Base-by-base conservation (phyloP, 2,888 invertebrate species). In the Muschampia plurimacula region DNA sequence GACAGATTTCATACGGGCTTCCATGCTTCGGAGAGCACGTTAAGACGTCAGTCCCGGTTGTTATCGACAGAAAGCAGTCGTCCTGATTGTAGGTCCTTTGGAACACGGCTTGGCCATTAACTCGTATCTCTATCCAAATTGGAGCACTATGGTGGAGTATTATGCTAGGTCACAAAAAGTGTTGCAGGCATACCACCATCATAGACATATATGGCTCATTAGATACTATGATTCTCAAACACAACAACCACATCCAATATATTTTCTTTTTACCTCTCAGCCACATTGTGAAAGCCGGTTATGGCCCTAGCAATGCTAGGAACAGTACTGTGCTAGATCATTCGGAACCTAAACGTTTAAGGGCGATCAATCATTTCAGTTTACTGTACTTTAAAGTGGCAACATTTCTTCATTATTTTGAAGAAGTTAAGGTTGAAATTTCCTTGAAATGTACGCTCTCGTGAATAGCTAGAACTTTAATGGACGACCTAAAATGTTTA, bases 261-360 rank as follows among this genome's bases (percentile, higher is more conserved):
- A 13, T 52, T 60, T n/a, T 36, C 49, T 65, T 65, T n/a, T 5
- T 1, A 67, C 41, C 22, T 66, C 66, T 60, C 4, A 22, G 63
- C 6, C 39, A 52, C 46, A 39, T 36, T 5, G 52, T 62, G 60
- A 72, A 41, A 72, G 60, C 60, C 59, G 28, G 71, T 71, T 71
- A 66, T 39, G 39, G 36, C 49, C 67, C 62, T 66, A 62, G 67
- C 55, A 67, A 66, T 52, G 67, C 41, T 72, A 72, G 62, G 66
- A 72, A 72, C 67, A 13, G 71, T 66, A 67, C 55, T 41, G 72
- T 52, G 41, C 72, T 62, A 72, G 72, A 67, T 72, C 67, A 72
- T 67, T 67, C 10, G 49, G 28, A 71, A 67, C 66, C 71, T 62
- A 67, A 67, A 41, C 67, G 72, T 67, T 63, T 44, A 72, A 67